phyloP scores from a whole-genome alignment of 2,888 invertebrate genomes.

The Leucoma salicis region DNA sequence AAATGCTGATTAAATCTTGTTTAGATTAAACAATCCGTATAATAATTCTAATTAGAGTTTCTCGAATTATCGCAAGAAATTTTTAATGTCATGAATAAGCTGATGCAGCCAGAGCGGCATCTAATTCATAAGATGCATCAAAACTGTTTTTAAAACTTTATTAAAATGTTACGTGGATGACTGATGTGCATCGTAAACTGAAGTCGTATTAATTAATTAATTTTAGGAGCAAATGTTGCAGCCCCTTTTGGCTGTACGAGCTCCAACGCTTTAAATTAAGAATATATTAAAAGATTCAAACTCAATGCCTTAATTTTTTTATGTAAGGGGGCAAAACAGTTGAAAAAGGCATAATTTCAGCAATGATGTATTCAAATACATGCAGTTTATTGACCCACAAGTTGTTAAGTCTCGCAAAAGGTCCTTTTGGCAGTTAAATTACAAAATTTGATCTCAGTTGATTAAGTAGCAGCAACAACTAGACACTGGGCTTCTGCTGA shows the following conservation, averaged over 20 bases:
- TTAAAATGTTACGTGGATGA: constrained; percentile 4
- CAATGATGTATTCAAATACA: not conserved
- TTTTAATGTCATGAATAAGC: constrained; percentile 9
- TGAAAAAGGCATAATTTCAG: not conserved
- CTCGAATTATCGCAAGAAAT: constrained; percentile 7
- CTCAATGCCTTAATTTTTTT: not conserved
- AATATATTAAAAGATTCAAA: not conserved
- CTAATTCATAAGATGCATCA: constrained; percentile 2
- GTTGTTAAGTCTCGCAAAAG: too few species aligned
- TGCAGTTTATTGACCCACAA: not conserved
- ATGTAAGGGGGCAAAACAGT: not conserved
- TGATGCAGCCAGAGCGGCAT: not conserved
- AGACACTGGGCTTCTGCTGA: too few species aligned
- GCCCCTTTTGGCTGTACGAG: not conserved
- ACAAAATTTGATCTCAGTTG: not conserved
- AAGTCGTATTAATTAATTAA: not conserved
- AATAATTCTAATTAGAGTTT: constrained; percentile 1
- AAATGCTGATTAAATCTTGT: not conserved
- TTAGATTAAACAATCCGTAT: not conserved
- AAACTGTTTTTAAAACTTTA: constrained; percentile 1
- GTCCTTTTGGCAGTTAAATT: not conserved
- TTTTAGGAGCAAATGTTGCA: constrained; percentile 1
- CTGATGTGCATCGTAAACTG: constrained; percentile 1
- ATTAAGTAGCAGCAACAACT: too few species aligned
- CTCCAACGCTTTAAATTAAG: not conserved